Base-by-base conservation (phyloP, 92 coral and sea anemone species). In the Parazoanthus darwini region DNA sequence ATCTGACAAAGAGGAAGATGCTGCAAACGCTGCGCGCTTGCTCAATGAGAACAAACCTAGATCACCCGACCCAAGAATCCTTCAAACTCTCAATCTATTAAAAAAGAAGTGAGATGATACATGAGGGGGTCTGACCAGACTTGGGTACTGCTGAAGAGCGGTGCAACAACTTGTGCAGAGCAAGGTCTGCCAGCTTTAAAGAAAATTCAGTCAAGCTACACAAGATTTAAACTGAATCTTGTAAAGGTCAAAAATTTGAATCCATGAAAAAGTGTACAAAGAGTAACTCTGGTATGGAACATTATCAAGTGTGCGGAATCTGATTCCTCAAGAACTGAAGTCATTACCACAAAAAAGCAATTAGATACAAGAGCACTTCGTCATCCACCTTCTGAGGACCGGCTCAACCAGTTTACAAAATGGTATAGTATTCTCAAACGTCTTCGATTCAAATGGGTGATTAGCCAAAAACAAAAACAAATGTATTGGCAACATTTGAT, bases 21-120 rank as follows among this genome's bases (percentile, higher is more conserved):
- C 96, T 13, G 86, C 90, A 6, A 79, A 89, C 36, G 98, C 98
- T 10, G 98, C 94, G 33, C 85, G 79, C 82, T 63, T 92, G 81
- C 88, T 93, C 23, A 95, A 95, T 74, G 79, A 85, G 58, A 86
- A 81, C 22, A 90, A 78, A 36, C n/a, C 88, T 13, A 38, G 82
- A 63, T 85, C 84, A 37, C 9, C 90, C 44, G 94, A 93, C 76
- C 93, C 96, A n/a, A 88, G 94, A 85, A 48, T 93, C 50, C 44
- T 93, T 67, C 94, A 95, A 82, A 90, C 93, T 44, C 91, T 95
- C 4, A 91, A 80, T 75, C 79, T 93, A 22, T 89, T 91, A 56
- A 91, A 80, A 82, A 93, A 68, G 94, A 90, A 87, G 14, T 84
- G 78, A 70, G 66, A 15, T 29, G 14, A 54, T 14, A 0, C n/a